Conservation (phyloP, 2,113 vertebrate genomes). For the Sardina pilchardus region DNA sequence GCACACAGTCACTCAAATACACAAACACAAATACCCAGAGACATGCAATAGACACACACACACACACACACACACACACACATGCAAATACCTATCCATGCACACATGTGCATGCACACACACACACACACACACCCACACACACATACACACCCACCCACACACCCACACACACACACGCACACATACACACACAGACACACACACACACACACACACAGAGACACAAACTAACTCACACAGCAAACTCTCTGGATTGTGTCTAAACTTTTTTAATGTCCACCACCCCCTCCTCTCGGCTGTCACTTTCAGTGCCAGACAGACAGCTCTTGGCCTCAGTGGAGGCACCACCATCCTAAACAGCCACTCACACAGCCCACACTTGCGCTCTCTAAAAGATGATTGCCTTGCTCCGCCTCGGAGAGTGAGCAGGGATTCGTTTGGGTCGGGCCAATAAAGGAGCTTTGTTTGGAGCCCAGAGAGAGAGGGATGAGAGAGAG, state of each 20-base stretch:
- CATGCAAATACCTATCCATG: too few species aligned
- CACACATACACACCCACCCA: background rate
- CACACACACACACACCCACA: constrained; percentile 39
- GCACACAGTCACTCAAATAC: background rate
- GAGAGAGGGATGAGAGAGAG: too few species aligned
- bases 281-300: background rate
- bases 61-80: background rate
- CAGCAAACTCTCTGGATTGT: background rate
- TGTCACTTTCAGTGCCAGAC: background rate
- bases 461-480: background rate
- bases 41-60: background rate
- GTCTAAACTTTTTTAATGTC: too few species aligned
- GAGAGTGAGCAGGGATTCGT: background rate
- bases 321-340: background rate
- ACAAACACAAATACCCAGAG: constrained; percentile 14
- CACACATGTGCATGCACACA: too few species aligned
- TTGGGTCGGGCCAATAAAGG: background rate
- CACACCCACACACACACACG: background rate
- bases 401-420: background rate
- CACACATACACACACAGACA: background rate
- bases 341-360: background rate
- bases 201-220: background rate
- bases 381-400: background rate
- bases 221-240: background rate
- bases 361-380: background rate